Evolutionary conservation across 2,797 vertebrate species (phyloP).

Genomic region (Mormyrops attenuatus): DNA sequence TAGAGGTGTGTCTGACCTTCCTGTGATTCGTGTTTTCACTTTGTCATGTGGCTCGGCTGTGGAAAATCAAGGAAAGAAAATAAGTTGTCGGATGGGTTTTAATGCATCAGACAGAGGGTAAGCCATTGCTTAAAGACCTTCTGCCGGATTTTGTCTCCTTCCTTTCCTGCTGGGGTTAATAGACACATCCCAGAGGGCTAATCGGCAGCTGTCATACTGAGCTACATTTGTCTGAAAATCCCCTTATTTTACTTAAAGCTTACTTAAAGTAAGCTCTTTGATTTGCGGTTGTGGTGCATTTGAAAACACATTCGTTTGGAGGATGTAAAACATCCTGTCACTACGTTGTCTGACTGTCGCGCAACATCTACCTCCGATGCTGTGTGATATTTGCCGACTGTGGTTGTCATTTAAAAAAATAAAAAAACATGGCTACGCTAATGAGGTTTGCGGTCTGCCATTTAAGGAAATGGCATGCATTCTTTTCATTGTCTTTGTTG

Average conservation of each 20-base stretch:
- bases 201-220: constrained; percentile 13
- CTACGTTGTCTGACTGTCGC: neutral
- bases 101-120: neutral
- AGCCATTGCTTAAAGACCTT: neutral
- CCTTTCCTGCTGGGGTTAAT: neutral
- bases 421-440: neutral
- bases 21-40: neutral
- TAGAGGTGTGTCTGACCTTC: neutral
- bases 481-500: neutral
- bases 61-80: neutral
- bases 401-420: neutral
- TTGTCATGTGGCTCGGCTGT: neutral
- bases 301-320: neutral
- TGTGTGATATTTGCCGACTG: neutral
- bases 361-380: neutral
- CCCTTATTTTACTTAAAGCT: neutral
- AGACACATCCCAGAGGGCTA: constrained; percentile 14
- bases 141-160: neutral
- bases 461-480: neutral
- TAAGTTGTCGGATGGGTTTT: neutral
- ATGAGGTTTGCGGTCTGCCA: neutral
- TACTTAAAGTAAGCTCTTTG: neutral
- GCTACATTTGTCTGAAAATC: neutral
- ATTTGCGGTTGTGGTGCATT: neutral
- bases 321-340: neutral